Conservation (phyloP, 2,797 vertebrate genomes). For the Peromyscus eremicus region DNA sequence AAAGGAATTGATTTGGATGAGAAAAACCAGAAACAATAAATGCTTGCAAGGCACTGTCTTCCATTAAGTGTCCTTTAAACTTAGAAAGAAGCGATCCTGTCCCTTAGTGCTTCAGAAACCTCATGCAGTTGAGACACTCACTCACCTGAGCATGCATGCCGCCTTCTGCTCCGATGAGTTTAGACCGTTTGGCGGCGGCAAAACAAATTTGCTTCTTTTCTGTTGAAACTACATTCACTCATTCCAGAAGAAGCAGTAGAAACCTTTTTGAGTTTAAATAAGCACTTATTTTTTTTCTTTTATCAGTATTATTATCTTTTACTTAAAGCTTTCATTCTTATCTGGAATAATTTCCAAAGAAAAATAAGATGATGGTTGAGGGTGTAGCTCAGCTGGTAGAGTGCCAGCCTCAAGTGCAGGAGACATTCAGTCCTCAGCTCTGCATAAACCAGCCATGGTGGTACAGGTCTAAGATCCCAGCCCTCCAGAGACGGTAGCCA, state of each 20-base stretch:
- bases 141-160: slow-evolving; percentile 79
- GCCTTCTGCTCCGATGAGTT: slow-evolving; percentile 87
- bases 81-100: slow-evolving; percentile 74
- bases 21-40: slow-evolving; percentile 57
- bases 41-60: slow-evolving; percentile 62
- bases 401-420: not conserved
- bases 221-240: slow-evolving; percentile 61
- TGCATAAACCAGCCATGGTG: too few species aligned
- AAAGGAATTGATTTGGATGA: slow-evolving; percentile 36
- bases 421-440: not conserved
- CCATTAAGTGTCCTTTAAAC: slow-evolving; percentile 75
- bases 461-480: not conserved
- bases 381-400: not conserved
- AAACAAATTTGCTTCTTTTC: slow-evolving; percentile 77
- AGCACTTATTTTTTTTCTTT: slow-evolving; percentile 57
- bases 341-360: slow-evolving; percentile 58
- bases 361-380: not conserved
- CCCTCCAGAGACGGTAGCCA: not conserved
- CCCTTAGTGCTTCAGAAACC: slow-evolving; percentile 65
- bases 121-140: slow-evolving; percentile 77
- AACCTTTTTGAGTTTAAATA: slow-evolving; percentile 71
- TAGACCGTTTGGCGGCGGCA: slow-evolving; percentile 76
- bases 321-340: slow-evolving; percentile 43
- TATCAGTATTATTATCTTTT: not conserved
- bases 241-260: slow-evolving; percentile 70